These are phyloP conservation scores for Baronia brevicornis DNA, from an alignment of 2,888 invertebrate genomes.

Conservation along the genomic window DNA sequence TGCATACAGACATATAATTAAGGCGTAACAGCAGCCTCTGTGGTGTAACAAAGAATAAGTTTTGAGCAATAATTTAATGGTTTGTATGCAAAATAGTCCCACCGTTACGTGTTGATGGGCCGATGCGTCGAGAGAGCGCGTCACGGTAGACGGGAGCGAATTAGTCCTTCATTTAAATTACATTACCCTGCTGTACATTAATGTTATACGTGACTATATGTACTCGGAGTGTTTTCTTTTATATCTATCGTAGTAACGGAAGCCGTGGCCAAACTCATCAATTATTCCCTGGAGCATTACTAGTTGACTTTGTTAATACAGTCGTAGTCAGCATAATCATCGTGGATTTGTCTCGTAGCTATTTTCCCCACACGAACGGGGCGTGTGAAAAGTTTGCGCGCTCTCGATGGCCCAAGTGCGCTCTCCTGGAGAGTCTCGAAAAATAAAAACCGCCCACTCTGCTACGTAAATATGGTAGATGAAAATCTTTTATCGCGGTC, in stretches of 20 bases:
- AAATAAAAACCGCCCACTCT: conserved; percentile 73
- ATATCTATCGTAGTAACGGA: no score
- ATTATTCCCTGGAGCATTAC: no score
- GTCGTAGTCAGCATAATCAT: conserved; percentile 32
- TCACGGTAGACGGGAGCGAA: conserved; percentile 68
- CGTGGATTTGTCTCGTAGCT: conserved; percentile 19
- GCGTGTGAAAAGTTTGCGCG: conserved; percentile 66
- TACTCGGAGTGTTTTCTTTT: conserved; percentile 29
- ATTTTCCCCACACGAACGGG: conserved; percentile 49
- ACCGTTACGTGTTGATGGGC: conserved; percentile 72
- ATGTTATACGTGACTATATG: conserved; percentile 47
- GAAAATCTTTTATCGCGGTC: conserved; percentile 76
- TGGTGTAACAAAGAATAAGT: conserved; percentile 73
- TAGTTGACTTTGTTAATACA: no score
- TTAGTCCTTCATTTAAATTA: conserved; percentile 73
- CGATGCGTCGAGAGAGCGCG: conserved; percentile 63
- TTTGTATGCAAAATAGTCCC: conserved; percentile 73
- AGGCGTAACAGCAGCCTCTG: conserved; percentile 69
- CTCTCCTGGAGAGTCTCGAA: conserved; percentile 60
- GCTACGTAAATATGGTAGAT: conserved; percentile 74
- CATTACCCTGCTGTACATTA: conserved; percentile 57
- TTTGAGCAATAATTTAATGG: conserved; percentile 75
- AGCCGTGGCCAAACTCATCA: no score
- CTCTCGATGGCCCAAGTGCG: conserved; percentile 40
- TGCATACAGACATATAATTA: conserved; percentile 71